Evolutionary conservation across 1,140 invertebrate genomes (phyloP), one percentile per base, ranked within the genome.

Genomic region (Choristoneura fumiferana): DNA sequence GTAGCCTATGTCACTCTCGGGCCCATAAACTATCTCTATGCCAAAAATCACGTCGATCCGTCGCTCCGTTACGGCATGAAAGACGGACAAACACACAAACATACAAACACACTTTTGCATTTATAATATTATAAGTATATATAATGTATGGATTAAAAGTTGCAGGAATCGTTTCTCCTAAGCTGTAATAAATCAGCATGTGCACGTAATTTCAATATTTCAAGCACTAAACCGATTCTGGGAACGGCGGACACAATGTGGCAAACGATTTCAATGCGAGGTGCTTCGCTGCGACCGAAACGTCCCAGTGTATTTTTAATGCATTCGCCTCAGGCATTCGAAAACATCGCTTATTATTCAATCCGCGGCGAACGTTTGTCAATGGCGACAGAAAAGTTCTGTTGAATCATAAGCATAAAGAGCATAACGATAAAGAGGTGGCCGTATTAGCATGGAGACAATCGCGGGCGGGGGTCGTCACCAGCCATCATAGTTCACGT

Each of bases 361-460:
- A 81, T 76, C 63, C 73, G 60, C 71, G 68, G 39, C 57, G 36
- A 45, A 60, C 63, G 68, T 83, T 80, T 71, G 69, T 81, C 72
- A 82, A 70, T 76, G 71, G 67, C 68, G 68, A 63, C 64, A 74
- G 69, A 73, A 74, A 73, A 73, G 54, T 69, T 65, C 57, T 58
- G 60, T 54, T 61, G 62, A 71, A 73, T 73, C 59, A 70, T 53
- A 60, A 55, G 45, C 43, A 53, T 68, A 71, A 69, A 60, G 17
- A 55, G 45, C 43, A 53, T 68, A 71, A 69, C 60, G 43, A 49
- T 49, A 56, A 56, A 61, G 67, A 76, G 76, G 76, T 74, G 71
- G 66, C 71, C 53, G 67, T 65, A 82, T 78, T 77, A 83, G 67
- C 70, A 83, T 83, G 69, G 65, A 73, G 61, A 78, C 76, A 78